phyloP scores from a whole-genome alignment of 2,888 invertebrate genomes.

The Schizaphis graminum region DNA sequence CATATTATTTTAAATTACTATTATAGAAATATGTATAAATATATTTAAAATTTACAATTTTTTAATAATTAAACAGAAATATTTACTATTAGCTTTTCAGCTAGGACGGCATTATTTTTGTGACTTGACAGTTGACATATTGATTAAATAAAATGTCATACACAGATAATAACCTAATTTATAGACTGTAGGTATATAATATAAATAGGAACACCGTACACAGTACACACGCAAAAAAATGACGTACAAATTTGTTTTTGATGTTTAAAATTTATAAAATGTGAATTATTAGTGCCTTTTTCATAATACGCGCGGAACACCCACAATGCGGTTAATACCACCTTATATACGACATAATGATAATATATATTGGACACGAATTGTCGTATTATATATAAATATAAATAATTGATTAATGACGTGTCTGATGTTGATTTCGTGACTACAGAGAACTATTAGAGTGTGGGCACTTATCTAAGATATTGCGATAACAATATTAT shows the following conservation, averaged over 20 bases:
- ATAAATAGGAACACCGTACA: background rate
- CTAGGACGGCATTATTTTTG: background rate
- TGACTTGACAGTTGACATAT: background rate
- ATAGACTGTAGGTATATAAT: background rate
- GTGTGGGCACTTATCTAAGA: background rate
- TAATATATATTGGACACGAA: background rate
- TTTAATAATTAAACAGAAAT: background rate
- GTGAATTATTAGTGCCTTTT: background rate
- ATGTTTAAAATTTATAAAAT: background rate
- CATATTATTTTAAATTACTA: too few relatives aligned
- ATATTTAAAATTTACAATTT: background rate
- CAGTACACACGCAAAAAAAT: background rate
- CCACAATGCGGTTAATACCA: background rate
- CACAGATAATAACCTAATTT: background rate
- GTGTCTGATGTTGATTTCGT: background rate
- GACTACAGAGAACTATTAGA: background rate
- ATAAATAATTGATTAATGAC: constrained; percentile 9
- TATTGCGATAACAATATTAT: background rate
- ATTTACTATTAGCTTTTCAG: background rate
- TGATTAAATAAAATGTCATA: background rate
- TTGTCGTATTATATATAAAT: background rate
- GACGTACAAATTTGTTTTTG: background rate
- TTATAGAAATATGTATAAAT: too few relatives aligned
- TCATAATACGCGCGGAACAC: background rate
- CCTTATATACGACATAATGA: background rate